Evolutionary conservation across 2,113 vertebrate genomes (phyloP).

Genomic region (Ammodytes dubius): DNA sequence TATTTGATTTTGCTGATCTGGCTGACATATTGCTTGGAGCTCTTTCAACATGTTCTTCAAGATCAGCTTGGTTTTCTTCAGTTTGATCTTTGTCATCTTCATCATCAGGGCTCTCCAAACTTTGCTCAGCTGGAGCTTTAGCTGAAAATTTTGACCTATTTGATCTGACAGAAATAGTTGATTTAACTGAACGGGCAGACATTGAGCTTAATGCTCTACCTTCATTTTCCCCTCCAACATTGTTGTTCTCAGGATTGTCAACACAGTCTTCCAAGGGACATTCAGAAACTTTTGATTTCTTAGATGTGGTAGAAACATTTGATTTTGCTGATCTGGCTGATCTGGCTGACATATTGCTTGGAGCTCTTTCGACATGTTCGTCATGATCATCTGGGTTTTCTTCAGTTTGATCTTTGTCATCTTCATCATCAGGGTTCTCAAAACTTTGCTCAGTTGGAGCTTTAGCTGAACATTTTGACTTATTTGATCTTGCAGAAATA

Average conservation of each 20-base stretch:
- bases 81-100: conserved; percentile 10
- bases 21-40: conserved; percentile 22
- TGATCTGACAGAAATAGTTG: conserved; percentile 33
- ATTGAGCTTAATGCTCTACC: conserved; percentile 22
- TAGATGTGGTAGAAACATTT: conserved; percentile 56
- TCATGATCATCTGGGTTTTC: neutral
- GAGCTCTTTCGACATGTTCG: conserved; percentile 14
- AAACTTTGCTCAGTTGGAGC: too few species aligned
- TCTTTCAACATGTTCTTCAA: conserved; percentile 9
- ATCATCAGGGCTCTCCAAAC: neutral
- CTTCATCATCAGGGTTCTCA: too few species aligned
- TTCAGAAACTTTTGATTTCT: conserved; percentile 53
- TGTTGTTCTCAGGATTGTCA: neutral
- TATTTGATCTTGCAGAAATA: too few species aligned
- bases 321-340: conserved; percentile 57
- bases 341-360: conserved; percentile 52
- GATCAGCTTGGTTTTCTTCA: conserved; percentile 14
- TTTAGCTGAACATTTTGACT: too few species aligned
- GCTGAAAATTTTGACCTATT: conserved; percentile 40
- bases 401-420: too few species aligned
- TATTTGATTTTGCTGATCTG: conserved; percentile 13
- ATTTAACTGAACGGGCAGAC: conserved; percentile 54
- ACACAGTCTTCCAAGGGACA: neutral
- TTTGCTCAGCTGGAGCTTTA: conserved; percentile 30
- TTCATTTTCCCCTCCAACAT: conserved; percentile 20